Evolutionary conservation across 2,888 invertebrate genomes (phyloP), one percentile per base, ranked within the genome.

Genomic region (Sphaerophoria taeniata): DNA sequence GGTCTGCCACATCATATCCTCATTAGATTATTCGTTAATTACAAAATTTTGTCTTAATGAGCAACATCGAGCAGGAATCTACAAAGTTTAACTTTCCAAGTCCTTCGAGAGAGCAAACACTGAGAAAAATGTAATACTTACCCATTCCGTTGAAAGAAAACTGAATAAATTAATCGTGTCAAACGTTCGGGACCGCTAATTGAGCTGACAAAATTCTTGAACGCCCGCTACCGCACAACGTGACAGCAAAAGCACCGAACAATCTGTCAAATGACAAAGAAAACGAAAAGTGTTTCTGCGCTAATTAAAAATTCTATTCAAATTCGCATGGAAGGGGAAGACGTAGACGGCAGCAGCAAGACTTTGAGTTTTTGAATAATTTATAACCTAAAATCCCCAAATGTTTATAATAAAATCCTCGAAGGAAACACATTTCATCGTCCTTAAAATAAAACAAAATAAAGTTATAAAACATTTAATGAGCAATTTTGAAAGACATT

Each of bases 401-500:
- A 67, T 67, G 51, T 14, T 31, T 24, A 43, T 53, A 24, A 24
- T 60, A 60, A 43, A 24, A 60, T 24, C 12, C 4, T 33, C 7
- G 16, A 49, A 36, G 16, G 34, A 63, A 63, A 63, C 14, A 47
- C 47, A 47, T 51, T 65, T 65, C 7, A 12, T 4, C 6, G 6
- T 36, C 51, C n/a, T 6, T 24, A n/a, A 3, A 43, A 43, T 9
- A 65, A 63, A 65, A 2, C 24, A 1, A 24, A 65, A 36, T 49
- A 65, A 49, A 33, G 16, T 43, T 11, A 53, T 39, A 67, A 67
- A 67, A 51, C 53, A 53, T 67, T 67, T 53, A 67, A 67, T 53
- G 53, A 67, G 53, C 39, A 9, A 43, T 39, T 67, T 53, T 16
- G 14, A 65, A 49, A 65, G 45, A 65, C 16, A 34, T 34, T 49